phyloP scores from a whole-genome alignment of 2,888 invertebrate species.

The Drosophila flavopinicola region DNA sequence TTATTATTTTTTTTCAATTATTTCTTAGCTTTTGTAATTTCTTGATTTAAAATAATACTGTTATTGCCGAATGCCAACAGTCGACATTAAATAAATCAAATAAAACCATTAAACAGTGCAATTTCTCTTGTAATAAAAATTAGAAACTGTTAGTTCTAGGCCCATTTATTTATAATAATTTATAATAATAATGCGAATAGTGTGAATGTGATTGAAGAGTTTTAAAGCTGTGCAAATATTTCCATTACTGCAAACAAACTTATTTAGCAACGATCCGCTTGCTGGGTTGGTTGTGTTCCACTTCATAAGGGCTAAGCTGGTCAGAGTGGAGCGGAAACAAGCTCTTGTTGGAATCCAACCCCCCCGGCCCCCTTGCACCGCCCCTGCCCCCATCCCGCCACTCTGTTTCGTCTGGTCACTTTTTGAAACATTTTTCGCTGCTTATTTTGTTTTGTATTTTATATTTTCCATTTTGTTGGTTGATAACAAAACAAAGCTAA shows the following conservation, averaged over 20 bases:
- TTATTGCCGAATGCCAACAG: too few species aligned
- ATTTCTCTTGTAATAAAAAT: too few species aligned
- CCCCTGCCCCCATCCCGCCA: too few species aligned
- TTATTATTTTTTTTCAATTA: too few species aligned
- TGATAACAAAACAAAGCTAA: slow-evolving; percentile 73
- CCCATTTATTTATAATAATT: background rate
- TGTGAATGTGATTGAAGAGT: background rate
- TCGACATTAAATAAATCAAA: too few species aligned
- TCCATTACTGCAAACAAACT: background rate
- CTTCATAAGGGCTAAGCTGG: slow-evolving; percentile 41
- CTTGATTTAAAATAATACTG: too few species aligned
- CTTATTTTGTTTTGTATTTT: slow-evolving; percentile 45
- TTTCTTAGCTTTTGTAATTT: too few species aligned
- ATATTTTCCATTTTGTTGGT: slow-evolving; percentile 35
- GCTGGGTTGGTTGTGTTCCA: slow-evolving; percentile 7
- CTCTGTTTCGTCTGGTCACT: slow-evolving; percentile 47
- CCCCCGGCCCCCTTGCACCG: too few species aligned
- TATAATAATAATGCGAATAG: too few species aligned
- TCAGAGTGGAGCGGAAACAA: slow-evolving; percentile 57
- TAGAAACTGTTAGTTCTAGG: too few species aligned
- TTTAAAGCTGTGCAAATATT: slow-evolving; percentile 6
- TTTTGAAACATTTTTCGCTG: slow-evolving; percentile 45
- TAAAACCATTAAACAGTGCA: too few species aligned
- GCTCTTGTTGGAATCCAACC: slow-evolving; percentile 62
- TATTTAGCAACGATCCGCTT: slow-evolving; percentile 46